Evolutionary conservation across 2,113 vertebrate genomes (phyloP).

Genomic region (Caranx melampygus): DNA sequence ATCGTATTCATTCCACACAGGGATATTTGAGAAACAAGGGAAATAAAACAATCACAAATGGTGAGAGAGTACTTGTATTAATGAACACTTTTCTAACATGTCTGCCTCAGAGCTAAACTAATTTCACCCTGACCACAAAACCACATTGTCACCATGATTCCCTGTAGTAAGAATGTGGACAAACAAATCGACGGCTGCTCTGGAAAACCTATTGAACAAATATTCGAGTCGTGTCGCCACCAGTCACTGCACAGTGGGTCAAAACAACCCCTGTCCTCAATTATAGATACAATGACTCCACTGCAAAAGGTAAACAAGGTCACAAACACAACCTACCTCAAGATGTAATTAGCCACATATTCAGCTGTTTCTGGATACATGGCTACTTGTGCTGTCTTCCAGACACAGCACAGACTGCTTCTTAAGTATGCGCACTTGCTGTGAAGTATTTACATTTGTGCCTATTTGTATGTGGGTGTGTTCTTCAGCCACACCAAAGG

Average conservation of each 20-base stretch:
- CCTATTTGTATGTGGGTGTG: slow-evolving; percentile 38
- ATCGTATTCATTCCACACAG: slow-evolving; percentile 8
- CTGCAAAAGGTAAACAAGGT: slow-evolving; percentile 41
- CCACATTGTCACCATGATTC: slow-evolving; percentile 19
- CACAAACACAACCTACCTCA: slow-evolving; percentile 61
- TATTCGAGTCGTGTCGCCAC: slow-evolving; percentile 15
- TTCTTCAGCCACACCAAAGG: slow-evolving; percentile 3
- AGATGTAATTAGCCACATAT: slow-evolving; percentile 73
- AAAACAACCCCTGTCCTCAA: slow-evolving; percentile 60
- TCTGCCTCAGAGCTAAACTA: background rate
- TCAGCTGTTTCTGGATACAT: slow-evolving; percentile 74
- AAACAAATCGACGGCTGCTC: slow-evolving; percentile 42
- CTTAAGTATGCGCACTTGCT: slow-evolving; percentile 31
- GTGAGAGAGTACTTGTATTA: background rate
- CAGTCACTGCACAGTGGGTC: background rate
- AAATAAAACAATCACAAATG: background rate
- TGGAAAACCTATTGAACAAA: slow-evolving; percentile 44
- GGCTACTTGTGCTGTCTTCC: background rate
- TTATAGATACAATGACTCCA: slow-evolving; percentile 45
- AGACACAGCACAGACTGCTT: background rate
- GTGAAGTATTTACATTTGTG: slow-evolving; percentile 21
- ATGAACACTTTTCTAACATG: slow-evolving; percentile 14
- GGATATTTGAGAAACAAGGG: background rate
- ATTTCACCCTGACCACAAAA: slow-evolving; percentile 13
- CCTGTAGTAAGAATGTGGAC: slow-evolving; percentile 37